Conservation (phyloP, 2,113 vertebrate species). For the Lepisosteus osseus region DNA sequence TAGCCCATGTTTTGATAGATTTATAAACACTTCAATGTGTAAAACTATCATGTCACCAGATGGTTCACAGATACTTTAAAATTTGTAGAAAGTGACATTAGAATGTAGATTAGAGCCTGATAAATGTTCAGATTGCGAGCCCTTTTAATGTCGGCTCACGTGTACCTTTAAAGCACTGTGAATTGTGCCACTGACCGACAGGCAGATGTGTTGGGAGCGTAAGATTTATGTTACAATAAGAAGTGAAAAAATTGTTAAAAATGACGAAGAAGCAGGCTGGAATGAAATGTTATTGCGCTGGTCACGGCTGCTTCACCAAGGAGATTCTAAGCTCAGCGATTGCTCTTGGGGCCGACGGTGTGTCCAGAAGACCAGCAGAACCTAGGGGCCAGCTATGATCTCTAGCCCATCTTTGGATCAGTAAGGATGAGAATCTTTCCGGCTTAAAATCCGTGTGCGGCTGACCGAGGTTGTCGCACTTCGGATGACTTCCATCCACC, state of each 20-base stretch:
- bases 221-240: conserved; percentile 49
- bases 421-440: conserved; percentile 78
- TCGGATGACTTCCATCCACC: conserved; percentile 98
- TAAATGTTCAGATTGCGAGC: too few species aligned
- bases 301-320: neutral
- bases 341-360: neutral
- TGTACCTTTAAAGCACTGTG: conserved; percentile 68
- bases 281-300: neutral
- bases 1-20: conserved; percentile 35
- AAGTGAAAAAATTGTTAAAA: conserved; percentile 36
- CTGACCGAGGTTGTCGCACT: conserved; percentile 86
- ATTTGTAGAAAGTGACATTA: conserved; percentile 64
- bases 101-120: conserved; percentile 44
- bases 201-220: conserved; percentile 44
- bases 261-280: neutral
- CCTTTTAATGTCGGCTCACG: conserved; percentile 58
- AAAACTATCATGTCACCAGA: conserved; percentile 53
- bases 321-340: neutral
- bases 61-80: conserved; percentile 44
- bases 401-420: conserved; percentile 51
- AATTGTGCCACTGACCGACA: conserved; percentile 51
- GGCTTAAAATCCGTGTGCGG: conserved; percentile 69
- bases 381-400: neutral
- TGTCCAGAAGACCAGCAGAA: neutral
- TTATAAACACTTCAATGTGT: conserved; percentile 54